Evolutionary conservation across 2,888 invertebrate genomes (phyloP), one percentile per base, ranked within the genome.

Genomic region (Eristalis tenax): DNA sequence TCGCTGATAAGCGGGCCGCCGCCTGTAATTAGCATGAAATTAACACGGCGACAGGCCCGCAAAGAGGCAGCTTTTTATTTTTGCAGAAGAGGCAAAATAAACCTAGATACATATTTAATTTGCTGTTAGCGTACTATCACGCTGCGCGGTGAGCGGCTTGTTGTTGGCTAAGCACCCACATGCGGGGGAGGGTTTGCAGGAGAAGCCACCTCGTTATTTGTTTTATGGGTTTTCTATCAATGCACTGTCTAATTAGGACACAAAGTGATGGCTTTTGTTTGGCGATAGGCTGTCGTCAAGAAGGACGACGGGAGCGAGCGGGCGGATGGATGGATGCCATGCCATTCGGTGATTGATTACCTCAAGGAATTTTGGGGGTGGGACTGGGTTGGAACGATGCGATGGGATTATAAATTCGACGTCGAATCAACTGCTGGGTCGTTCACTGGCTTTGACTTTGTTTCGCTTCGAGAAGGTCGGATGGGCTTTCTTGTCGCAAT

Each of bases 61-160:
- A 50, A 56, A 18, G 26, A 57, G 59, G 28, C 23, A 64, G 32
- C 35, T 5, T 22, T 15, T 40, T 56, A n/a, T 76, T 61, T 74
- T 64, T 68, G 43, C 57, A 35, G 43, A 69, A 68, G 23, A 68
- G 64, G 35, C 43, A 26, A 38, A 66, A 71, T 18, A 32, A 71
- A 76, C 84, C 84, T 28, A 65, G 66, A 84, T 84, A 76, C 84
- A 84, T 84, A 76, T 80, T 84, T 80, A 81, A 84, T 84, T 81
- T 68, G 68, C 43, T 68, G 50, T 18, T 18, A 8, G 50, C 50
- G 50, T 23, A 71, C 75, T 80, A 83, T 79, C 79, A 35, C 40
- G 78, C 68, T 64, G 38, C 57, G 65, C 13, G 50, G 70, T 77
- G 35, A 63, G 23, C 4, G 66, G 28, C 59, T 40, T 40, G 40